These are phyloP conservation scores for Drosophila recens DNA, from an alignment of 2,888 invertebrate species.

Conservation along the genomic window DNA sequence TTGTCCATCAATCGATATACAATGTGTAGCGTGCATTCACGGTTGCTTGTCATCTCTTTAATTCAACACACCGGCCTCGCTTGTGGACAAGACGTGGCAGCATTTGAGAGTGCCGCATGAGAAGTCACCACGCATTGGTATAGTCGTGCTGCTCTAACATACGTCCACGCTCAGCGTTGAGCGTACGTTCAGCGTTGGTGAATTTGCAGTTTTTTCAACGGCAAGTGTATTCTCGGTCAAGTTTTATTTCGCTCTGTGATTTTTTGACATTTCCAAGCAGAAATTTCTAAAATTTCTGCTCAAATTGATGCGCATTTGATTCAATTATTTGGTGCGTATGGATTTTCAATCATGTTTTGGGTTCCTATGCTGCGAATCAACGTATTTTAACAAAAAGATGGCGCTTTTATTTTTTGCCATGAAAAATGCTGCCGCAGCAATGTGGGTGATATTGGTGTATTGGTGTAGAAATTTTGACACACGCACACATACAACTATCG, in stretches of 20 bases:
- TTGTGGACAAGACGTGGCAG: conserved; percentile 81
- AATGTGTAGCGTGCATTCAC: conserved; percentile 5
- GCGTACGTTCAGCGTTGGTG: conserved; percentile 63
- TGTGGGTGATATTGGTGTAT: conserved; percentile 62
- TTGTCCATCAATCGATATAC: conserved; percentile 41
- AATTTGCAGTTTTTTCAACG: conserved; percentile 79
- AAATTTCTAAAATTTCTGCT: conserved; percentile 77
- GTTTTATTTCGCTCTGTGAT: conserved; percentile 82
- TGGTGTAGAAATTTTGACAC: conserved; percentile 59
- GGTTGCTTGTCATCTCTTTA: conserved; percentile 52
- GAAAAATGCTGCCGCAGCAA: conserved; percentile 53
- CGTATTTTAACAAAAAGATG: conserved; percentile 42
- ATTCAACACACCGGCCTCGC: conserved; percentile 67
- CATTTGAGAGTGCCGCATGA: conserved; percentile 55
- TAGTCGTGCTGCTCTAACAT: conserved; percentile 44
- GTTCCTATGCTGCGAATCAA: conserved; percentile 18
- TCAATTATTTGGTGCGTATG: conserved; percentile 79
- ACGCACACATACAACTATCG: conserved; percentile 40
- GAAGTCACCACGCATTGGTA: conserved; percentile 35
- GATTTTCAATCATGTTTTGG: conserved; percentile 40
- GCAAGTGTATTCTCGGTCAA: conserved; percentile 75
- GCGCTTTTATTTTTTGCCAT: conserved; percentile 37
- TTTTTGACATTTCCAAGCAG: conserved; percentile 80
- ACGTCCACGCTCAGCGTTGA: conserved; percentile 31
- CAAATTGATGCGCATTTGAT: conserved; percentile 68